Evolutionary conservation across 2,797 vertebrate genomes (phyloP), one percentile per base, ranked within the genome.

Genomic region (Sardinella longiceps): DNA sequence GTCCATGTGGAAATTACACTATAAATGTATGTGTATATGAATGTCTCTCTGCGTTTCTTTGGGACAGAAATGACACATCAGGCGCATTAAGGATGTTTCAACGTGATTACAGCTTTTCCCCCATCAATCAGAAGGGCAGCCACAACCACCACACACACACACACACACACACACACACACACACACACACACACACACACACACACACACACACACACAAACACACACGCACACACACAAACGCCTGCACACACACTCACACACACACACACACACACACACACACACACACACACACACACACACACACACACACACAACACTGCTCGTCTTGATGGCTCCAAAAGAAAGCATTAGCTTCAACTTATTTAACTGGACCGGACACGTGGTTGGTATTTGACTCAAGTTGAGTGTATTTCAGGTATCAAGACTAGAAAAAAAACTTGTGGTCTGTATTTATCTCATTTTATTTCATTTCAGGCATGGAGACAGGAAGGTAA

Each of bases 271-370:
- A 80, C 81, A 81, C 0, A 28, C 25, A 33, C 53, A 30, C 56
- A 77, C 18, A 53, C 14, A 5, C 53, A 86, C 28, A 30, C 51
- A 50, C 70, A 23, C 82, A 85, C 46, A 80, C 48, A 83, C 25
- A 83, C 43, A 80, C 74, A 74, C 82, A 70, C 84, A 82, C 82
- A 45, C 50, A 37, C 81, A 80, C 53, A 51, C 82, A 81, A 82
- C 82, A 7, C 53, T 58, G 53, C 5, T 58, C 1, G 5, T n/a
- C 4, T 7, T 53, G 51, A 53, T 53, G 51, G 15, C 23, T 58
- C 23, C 25, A n/a, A 58, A 58, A 25, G 23, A 1, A n/a, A n/a
- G 53, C 53, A 58, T n/a, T 58, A 58, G 25, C 4, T 58, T 1
- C 53, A 18, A 15, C 15, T 20, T 15, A 15, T 51, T 51, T 15